phyloP scores from a whole-genome alignment of 2,797 vertebrate species.

The Dipus sagitta region DNA sequence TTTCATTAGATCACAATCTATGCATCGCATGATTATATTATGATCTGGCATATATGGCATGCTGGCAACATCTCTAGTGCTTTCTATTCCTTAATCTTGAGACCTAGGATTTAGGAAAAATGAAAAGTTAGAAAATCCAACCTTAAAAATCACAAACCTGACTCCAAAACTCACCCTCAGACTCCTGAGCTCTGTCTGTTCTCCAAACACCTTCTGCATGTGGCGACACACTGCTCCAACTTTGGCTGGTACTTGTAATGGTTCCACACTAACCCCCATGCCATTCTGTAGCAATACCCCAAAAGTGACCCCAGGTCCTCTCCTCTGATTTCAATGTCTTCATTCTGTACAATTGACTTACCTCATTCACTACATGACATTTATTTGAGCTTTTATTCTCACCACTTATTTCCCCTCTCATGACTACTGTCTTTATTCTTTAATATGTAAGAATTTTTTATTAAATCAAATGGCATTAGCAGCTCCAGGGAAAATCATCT shows the following conservation, averaged over 20 bases:
- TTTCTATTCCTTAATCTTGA: background rate
- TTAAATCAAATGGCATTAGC: background rate
- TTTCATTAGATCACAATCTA: slow-evolving; percentile 13
- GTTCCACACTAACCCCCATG: background rate
- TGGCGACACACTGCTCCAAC: background rate
- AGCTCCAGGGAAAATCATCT: background rate
- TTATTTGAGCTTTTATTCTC: background rate
- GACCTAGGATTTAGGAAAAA: background rate
- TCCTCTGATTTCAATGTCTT: background rate
- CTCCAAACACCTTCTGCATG: background rate
- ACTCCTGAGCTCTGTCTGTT: background rate
- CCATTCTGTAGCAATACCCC: background rate
- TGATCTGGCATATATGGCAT: background rate
- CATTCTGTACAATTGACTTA: background rate
- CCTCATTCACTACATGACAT: background rate
- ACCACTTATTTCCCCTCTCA: background rate
- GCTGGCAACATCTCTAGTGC: background rate
- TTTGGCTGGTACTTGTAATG: background rate
- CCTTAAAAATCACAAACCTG: background rate
- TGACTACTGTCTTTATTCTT: background rate
- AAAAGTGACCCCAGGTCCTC: background rate
- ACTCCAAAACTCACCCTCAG: background rate
- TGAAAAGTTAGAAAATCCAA: slow-evolving; percentile 12
- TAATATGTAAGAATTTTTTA: background rate
- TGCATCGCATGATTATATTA: background rate